These are phyloP conservation scores for Spinibarbus caldwelli DNA, from an alignment of 2,797 vertebrate species.

Conservation along the genomic window DNA sequence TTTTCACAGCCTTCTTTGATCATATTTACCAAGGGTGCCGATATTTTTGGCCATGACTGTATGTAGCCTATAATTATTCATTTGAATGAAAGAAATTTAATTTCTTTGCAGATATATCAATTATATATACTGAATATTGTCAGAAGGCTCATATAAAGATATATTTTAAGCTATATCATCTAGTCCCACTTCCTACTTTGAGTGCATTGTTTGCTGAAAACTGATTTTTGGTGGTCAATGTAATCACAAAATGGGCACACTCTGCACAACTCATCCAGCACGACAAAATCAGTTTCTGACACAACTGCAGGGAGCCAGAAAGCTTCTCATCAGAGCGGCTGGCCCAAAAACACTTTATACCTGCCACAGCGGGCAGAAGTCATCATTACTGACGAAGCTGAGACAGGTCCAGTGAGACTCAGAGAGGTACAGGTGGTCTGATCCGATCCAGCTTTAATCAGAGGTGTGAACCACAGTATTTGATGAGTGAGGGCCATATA, in stretches of 20 bases:
- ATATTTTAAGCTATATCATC: background rate
- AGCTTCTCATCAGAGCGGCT: conserved; percentile 18
- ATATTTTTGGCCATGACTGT: no score
- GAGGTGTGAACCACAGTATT: conserved; percentile 27
- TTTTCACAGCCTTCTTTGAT: no score
- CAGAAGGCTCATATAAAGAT: background rate
- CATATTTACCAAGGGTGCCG: no score
- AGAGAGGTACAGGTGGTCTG: background rate
- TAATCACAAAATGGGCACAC: background rate
- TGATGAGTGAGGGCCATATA: conserved; percentile 11
- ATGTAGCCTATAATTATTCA: no score
- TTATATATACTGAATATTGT: background rate
- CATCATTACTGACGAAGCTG: conserved; percentile 33
- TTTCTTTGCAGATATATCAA: background rate
- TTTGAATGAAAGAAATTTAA: background rate
- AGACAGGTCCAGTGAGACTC: background rate
- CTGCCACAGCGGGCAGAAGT: conserved; percentile 12
- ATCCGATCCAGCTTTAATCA: conserved; percentile 33
- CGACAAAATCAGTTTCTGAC: conserved; percentile 31
- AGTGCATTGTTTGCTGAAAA: conserved; percentile 14
- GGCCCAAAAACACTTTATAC: conserved; percentile 28
- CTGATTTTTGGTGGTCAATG: background rate
- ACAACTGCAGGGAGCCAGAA: conserved; percentile 22
- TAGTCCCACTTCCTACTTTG: background rate
- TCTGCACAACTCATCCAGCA: conserved; percentile 6